Base-by-base conservation (phyloP, 2,888 invertebrate genomes). In the Agrochola litura region DNA sequence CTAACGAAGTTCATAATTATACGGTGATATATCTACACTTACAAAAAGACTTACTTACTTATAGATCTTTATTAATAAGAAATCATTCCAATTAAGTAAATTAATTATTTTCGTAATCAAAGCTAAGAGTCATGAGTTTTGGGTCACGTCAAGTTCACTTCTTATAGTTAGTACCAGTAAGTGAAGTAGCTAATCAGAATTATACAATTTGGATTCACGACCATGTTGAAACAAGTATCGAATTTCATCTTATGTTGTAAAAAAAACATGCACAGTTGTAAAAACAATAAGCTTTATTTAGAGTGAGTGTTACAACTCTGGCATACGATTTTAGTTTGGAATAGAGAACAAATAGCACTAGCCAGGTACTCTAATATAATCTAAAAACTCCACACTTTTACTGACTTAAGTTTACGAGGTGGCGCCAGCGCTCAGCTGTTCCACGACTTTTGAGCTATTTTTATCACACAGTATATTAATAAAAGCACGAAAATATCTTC, bases 311-410 rank as follows among this genome's bases (percentile, higher is more conserved):
- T 54, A 4, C 10, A 22, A 22, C 22, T 10, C 10, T 19, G 37
- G n/a, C 8, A 52, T 16, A 61, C 54, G 3, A 14, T 43, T 61
- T 69, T 49, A 49, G 54, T 60, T 56, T 10, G 10, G 22, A 61
- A 49, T 63, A 37, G 9, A 66, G 2, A 73, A 37, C 10, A 25
- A 63, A 4, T 16, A 58, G n/a, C 54, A 9, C 54, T 56, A 56
- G 56, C 10, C n/a, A 58, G 2, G 6, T 60, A 58, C 16, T 49
- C 67, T 76, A 69, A 63, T 65, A 56, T 52, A 67, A 67, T 58
- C 61, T 56, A 43, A 56, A 61, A 66, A 58, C 58, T 70, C 3
- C 10, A 43, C 14, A 66, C 41, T 68, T 82, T 72, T 73, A 82
- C 68, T 69, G 12, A 16, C 19, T 37, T 16, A 3, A 52, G 4